Evolutionary conservation across 2,113 vertebrate species (phyloP), one percentile per base, ranked within the genome.

Genomic region (Vidua macroura): DNA sequence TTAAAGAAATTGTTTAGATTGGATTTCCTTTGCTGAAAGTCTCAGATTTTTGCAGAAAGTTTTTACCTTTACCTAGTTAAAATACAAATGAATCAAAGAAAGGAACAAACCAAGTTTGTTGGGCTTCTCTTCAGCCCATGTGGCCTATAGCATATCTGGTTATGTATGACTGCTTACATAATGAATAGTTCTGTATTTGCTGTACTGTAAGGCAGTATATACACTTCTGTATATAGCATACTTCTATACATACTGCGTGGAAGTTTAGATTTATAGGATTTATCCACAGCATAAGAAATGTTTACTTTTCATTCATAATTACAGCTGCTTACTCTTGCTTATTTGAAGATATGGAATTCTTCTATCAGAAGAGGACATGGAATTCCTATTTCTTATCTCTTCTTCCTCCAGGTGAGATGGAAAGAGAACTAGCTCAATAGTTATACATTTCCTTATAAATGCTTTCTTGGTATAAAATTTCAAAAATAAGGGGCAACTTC

Each of bases 101-200:
- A 88, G 27, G 15, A 93, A 75, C 2, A 17, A 81, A 35, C 35
- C 35, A 35, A 59, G 33, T 46, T 56, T 59, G 1, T 1, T 58
- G 16, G 75, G 21, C 35, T 88, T 85, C 51, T 73, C 64, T 74
- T 70, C 33, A 62, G 58, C 33, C 48, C 13, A 10, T 10, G 22
- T 59, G 43, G 33, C 30, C 59, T 55, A 48, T 30, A 83, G 64
- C 10, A 11, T 8, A 21, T 58, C 49, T 62, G 66, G 53, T n/a
- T 86, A 20, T 37, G 30, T 41, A 41, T 41, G 41, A 41, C 41
- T 35, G 33, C 39, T 86, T 67, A 59, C 21, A 69, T 17, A 28
- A 55, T 0, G 0, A 68, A 33, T 74, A 62, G 30, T 49, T 90
- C 52, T 1, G 2, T 53, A 73, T 39, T 67, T 77, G 37, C 30